Evolutionary conservation across 2,113 vertebrate species (phyloP).

Genomic region (Bubo bubo): DNA sequence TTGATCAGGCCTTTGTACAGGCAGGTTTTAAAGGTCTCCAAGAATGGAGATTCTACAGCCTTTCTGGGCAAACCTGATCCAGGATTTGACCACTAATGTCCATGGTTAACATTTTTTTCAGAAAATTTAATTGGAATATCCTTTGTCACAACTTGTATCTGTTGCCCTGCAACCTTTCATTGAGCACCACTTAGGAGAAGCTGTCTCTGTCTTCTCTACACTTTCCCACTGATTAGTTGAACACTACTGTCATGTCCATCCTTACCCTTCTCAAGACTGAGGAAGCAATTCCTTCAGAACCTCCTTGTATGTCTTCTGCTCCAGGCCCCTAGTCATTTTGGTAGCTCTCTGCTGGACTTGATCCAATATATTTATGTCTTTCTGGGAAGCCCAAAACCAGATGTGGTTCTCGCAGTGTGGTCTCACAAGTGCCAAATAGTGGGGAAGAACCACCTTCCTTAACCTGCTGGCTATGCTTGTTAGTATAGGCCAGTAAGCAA

Average conservation of each 20-base stretch:
- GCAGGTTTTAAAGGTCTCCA: background rate
- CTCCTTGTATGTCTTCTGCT: background rate
- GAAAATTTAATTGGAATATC: background rate
- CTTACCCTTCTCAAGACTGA: background rate
- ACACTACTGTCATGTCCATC: background rate
- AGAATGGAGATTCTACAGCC: background rate
- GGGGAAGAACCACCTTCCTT: background rate
- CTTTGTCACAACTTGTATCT: background rate
- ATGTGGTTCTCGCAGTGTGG: background rate
- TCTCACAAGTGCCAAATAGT: background rate
- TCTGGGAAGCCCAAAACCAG: background rate
- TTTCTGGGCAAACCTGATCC: accelerated
- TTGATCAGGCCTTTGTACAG: background rate
- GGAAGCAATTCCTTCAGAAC: background rate
- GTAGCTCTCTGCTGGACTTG: background rate
- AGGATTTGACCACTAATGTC: background rate
- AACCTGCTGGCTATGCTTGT: accelerated
- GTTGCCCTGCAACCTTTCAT: background rate
- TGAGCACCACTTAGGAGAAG: background rate
- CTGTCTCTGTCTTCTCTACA: background rate
- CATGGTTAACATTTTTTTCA: background rate
- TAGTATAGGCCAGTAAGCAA: background rate
- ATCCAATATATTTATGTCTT: background rate
- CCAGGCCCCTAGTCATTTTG: background rate
- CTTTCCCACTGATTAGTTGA: background rate